phyloP scores from a whole-genome alignment of 1,140 invertebrate genomes.

The Mamestra configurata region DNA sequence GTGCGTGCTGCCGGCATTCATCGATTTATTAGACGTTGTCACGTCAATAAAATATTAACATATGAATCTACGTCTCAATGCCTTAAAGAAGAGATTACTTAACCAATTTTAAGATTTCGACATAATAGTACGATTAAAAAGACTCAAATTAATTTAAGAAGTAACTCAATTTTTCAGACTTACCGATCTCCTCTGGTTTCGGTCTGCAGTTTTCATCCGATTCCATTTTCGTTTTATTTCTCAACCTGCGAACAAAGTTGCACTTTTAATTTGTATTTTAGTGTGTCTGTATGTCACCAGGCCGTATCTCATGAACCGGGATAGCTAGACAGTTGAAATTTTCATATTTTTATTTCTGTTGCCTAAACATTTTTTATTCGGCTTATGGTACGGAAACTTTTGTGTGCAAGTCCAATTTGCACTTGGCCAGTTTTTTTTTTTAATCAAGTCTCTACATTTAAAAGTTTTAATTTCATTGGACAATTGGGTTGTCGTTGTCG shows the following conservation, averaged over 20 bases:
- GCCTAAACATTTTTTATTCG: too few relatives aligned
- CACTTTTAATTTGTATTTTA: background rate
- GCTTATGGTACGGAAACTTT: too few relatives aligned
- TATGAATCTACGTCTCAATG: background rate
- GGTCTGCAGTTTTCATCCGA: constrained; percentile 71
- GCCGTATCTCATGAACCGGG: too few relatives aligned
- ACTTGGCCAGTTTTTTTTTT: too few relatives aligned
- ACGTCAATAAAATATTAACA: too few relatives aligned
- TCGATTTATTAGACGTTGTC: too few relatives aligned
- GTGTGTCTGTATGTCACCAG: too few relatives aligned
- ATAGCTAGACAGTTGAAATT: too few relatives aligned
- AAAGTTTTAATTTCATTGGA: constrained; percentile 18
- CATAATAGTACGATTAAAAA: background rate
- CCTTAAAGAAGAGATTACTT: background rate
- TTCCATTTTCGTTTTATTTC: constrained; percentile 74
- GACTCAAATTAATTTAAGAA: background rate
- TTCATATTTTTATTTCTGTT: too few relatives aligned
- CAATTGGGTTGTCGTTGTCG: background rate
- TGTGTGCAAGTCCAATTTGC: too few relatives aligned
- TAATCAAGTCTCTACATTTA: background rate
- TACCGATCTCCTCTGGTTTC: constrained; percentile 73
- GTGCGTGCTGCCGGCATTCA: too few relatives aligned
- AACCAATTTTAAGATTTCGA: background rate
- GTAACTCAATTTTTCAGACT: constrained; percentile 50
- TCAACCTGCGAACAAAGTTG: constrained; percentile 68